A percentile compares a stretch with the other conserved stretches of the same genome.
Conservation (phyloP, 1,140 invertebrate genomes). For the Drosophila subpulchrella region DNA sequence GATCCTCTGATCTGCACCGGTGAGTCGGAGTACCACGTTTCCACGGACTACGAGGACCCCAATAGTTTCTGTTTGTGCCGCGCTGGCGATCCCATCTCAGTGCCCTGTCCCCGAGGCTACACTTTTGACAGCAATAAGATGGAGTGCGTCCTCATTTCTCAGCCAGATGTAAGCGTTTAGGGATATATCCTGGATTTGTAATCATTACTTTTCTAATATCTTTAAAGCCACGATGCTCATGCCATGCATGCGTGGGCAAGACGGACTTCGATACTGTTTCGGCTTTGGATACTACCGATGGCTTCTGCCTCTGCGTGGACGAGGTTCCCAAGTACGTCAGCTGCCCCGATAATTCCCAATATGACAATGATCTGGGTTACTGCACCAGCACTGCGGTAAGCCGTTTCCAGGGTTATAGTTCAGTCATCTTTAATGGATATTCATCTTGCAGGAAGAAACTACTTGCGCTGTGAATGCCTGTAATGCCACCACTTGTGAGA, state of each 20-base stretch:
- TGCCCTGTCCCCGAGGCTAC: slow-evolving; percentile 62
- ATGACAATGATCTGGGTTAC: neutral
- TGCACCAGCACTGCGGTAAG: neutral
- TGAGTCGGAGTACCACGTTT: slow-evolving; percentile 27
- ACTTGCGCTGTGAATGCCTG: slow-evolving; percentile 22
- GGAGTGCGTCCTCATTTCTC: slow-evolving; percentile 13
- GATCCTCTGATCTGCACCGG: slow-evolving; percentile 42
- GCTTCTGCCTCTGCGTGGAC: slow-evolving; percentile 57
- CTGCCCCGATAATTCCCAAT: slow-evolving; percentile 12
- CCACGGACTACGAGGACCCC: slow-evolving; percentile 35
- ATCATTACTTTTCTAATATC: neutral
- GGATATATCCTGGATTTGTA: neutral
- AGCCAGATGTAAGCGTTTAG: slow-evolving; percentile 48
- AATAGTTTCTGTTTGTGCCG: slow-evolving; percentile 66
- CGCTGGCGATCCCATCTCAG: slow-evolving; percentile 34
- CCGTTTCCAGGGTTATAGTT: neutral
- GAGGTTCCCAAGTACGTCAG: slow-evolving; percentile 29
- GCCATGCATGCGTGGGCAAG: slow-evolving; percentile 41
- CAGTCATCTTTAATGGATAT: neutral
- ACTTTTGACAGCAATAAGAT: slow-evolving; percentile 23
- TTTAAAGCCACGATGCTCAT: slow-evolving; percentile 54
- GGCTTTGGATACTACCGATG: slow-evolving; percentile 28
- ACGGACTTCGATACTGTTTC: slow-evolving; percentile 40
- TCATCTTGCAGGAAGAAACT: neutral
- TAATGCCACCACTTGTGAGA: slow-evolving; percentile 14